phyloP scores from a whole-genome alignment of 2,113 vertebrate genomes.

The Sialia sialis region DNA sequence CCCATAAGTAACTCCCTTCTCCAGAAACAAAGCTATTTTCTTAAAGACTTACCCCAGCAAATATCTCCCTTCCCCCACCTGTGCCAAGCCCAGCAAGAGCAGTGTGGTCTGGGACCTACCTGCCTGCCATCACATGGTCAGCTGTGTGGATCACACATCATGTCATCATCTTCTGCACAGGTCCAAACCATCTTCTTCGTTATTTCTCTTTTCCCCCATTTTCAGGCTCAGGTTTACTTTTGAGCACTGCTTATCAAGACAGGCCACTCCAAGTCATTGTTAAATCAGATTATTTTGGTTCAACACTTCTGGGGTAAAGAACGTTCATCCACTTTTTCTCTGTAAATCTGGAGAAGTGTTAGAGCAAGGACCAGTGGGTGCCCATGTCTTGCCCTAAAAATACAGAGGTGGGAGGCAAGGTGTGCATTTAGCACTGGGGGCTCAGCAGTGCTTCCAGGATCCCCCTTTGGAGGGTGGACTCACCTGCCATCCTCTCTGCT shows the following conservation, averaged over 20 bases:
- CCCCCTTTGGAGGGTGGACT: fast-evolving
- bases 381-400: background rate
- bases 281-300: background rate
- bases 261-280: background rate
- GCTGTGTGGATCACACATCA: fast-evolving
- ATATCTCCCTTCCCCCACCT: background rate
- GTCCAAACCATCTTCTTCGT: background rate
- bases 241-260: background rate
- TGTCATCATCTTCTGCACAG: background rate
- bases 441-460: background rate
- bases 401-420: background rate
- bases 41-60: background rate
- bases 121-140: background rate
- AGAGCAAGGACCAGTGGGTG: background rate
- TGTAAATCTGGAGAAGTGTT: background rate
- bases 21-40: background rate
- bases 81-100: background rate
- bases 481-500: background rate
- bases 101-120: background rate
- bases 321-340: background rate
- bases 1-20: background rate
- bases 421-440: background rate
- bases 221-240: background rate
- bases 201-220: background rate
- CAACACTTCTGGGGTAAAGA: background rate